Base-by-base conservation (phyloP, 2,113 vertebrate species). In the Tursiops truncatus region DNA sequence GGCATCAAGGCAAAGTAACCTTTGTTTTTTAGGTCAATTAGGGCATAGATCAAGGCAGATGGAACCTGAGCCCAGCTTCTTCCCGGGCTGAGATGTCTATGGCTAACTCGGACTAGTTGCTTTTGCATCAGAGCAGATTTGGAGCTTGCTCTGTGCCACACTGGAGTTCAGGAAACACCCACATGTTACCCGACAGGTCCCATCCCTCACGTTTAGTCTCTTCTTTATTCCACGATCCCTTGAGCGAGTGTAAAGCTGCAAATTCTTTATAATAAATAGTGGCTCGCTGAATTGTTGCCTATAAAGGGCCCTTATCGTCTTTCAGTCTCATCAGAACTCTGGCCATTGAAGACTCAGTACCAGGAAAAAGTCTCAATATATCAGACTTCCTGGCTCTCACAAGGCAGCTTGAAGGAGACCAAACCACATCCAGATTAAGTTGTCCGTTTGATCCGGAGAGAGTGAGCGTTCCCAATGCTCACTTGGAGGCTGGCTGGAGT, bases 321-420 rank as follows among this genome's bases (percentile, higher is more conserved):
- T 93, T 81, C 81, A 44, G 28, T 68, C 85, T 95, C 81, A 25
- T 84, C 81, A 68, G 86, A 60, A 33, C 84, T 11, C 74, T 74
- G 92, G 62, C 91, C 68, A 2, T 25, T 20, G 44, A 70, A 65
- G 58, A 44, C 70, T 77, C 41, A 21, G 85, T 36, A 70, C 88
- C 44, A 92, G 96, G 89, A 90, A 95, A 65, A 76, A 28, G 23
- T 36, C 58, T 77, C 26, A 41, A 62, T 81, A 17, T 73, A 56
- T 70, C 89, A 85, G 82, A 58, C 58, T 82, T 81, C 20, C 73
- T 95, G 91, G 58, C 74, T 90, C 25, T 74, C 62, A 33, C 41
- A 68, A 86, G 93, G 77, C 93, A 83, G 74, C n/a, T 71, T 68
- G 76, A 84, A 95, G 90, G 67, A 95, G 70, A 77, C 62, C 89